Evolutionary conservation across 1,140 invertebrate genomes (phyloP), one percentile per base, ranked within the genome.

Genomic region (Pogonomyrmex barbatus): DNA sequence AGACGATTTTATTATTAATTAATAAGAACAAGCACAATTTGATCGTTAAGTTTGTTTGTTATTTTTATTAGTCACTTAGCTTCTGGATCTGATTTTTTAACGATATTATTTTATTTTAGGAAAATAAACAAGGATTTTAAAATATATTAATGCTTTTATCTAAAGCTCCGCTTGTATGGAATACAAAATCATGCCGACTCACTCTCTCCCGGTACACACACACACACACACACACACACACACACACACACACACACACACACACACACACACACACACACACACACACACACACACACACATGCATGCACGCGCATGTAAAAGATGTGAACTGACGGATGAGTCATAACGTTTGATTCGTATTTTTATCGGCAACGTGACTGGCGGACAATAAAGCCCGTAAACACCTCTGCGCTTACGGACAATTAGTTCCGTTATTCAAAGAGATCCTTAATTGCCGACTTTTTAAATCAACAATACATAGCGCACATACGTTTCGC

Each of bases 341-440:
- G 79, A 73, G 42, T 73, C 79, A 83, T 30, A 73, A 71, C 52
- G 65, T 50, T 70, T 60, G 79, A 73, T 56, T 73, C 45, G 52
- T 71, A 30, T 71, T 58, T 71, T 82, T 82, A 71, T 14, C 79
- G 68, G 17, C 33, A 36, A 77, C 12, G 60, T 50, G 54, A 89
- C 68, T 70, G 60, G 63, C 73, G 87, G 76, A 89, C 88, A 89
- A 89, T 89, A 24, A 78, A 87, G 50, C 52, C n/a, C 50, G 45
- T 78, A 89, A 88, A 88, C 75, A 86, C 6, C 56, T 65, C 70
- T 47, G 24, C 71, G 54, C n/a, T 52, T 24, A 12, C 73, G 58
- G 47, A 65, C 87, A 73, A 88, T 89, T 86, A 89, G 65, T 78
- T 76, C 86, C 71, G 77, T 89, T 89, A 82, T 63, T 60, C 60